Evolutionary conservation across 64 coral and sea anemone species (phyloP), one percentile per base, ranked within the genome.

Genomic region (Dendronephthya gigantea): DNA sequence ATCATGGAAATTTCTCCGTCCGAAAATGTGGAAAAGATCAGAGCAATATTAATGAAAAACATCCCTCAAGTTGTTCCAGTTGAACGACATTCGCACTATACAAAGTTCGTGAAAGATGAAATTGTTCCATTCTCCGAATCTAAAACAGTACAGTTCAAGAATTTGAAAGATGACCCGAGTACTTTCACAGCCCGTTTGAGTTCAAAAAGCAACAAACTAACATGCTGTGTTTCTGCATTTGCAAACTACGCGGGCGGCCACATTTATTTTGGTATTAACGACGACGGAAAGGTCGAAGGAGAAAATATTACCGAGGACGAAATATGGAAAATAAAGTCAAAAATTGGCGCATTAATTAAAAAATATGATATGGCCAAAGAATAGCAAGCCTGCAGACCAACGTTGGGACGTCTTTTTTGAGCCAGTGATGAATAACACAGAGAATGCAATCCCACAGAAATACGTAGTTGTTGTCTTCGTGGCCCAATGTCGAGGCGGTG

Each of bases 311-410:
- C 11, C 15, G 28, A 35, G 17, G 15, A 79, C 11, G 32, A 79
- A 12, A 79, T 33, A 12, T 11, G 15, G 9, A 39, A 79, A 36
- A 34, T 35, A 14, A 39, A 79, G 29, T 3, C 9, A 34, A 34
- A 8, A 8, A 39, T 79, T 79, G 27, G 29, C 13, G 2, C 2
- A 7, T 14, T 29, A 19, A 79, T 79, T 19, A 34, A 79, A 39
- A 79, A n/a, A 79, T 14, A 79, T 79, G 72, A 79, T 33, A 34
- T 79, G 72, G 72, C 36, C 72, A 79, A 19, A 79, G 29, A 34
- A 39, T 8, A 39, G 72, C 16, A 23, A 1, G 55, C 55, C 55
- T 19, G 25, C 19, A 62, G 55, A 22, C 55, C 34, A 79, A 2
- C 72, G 36, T 12, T 79, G 72, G 72, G 19, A 79, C 0, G 36